A percentile compares a stretch with the other conserved stretches of the same genome.
Conservation (phyloP, 2,113 vertebrate species). For the Prionailurus viverrinus region DNA sequence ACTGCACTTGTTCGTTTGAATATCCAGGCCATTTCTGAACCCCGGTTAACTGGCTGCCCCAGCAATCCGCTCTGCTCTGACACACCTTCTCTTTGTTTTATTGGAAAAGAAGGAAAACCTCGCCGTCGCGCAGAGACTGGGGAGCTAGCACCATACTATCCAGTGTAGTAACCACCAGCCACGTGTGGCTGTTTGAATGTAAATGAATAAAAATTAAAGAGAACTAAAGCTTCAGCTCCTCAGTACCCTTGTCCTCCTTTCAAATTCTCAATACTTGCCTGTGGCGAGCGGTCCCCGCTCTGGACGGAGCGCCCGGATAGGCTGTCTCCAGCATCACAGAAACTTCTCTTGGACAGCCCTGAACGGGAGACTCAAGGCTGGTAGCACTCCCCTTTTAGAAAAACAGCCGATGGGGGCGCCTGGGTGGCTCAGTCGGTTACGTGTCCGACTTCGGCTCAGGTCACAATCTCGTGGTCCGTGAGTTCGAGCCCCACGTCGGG, state of each 20-base stretch:
- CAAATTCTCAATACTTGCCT: not conserved
- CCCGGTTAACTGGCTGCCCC: not conserved
- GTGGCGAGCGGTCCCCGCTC: not conserved
- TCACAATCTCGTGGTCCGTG: too few relatives aligned
- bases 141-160: not conserved
- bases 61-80: not conserved
- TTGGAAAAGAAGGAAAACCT: not conserved
- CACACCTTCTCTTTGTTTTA: not conserved
- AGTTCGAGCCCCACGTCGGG: too few relatives aligned
- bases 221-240: not conserved
- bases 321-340: not conserved
- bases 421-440: too few relatives aligned
- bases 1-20: not conserved
- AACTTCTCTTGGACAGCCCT: not conserved
- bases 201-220: not conserved
- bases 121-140: not conserved
- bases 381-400: not conserved
- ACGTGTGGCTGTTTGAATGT: not conserved
- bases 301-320: fast-evolving
- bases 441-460: too few relatives aligned
- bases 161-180: not conserved
- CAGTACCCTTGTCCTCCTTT: not conserved
- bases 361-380: not conserved
- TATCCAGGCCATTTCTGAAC: not conserved
- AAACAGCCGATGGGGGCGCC: not conserved